Evolutionary conservation across 2,797 vertebrate genomes (phyloP).

Genomic region (Spondyliosoma cantharus): DNA sequence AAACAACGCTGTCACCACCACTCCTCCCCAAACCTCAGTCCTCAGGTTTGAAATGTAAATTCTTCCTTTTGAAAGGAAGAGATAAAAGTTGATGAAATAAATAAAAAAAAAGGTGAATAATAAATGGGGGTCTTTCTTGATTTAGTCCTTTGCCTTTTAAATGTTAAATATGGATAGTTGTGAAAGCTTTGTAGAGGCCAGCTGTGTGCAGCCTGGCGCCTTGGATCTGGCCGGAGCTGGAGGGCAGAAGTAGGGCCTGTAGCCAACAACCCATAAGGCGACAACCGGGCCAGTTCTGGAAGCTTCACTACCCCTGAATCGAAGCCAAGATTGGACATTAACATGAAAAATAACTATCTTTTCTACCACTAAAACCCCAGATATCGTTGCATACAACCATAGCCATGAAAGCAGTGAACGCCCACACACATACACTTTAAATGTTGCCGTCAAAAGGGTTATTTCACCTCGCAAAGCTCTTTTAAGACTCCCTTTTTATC

Average conservation of each 20-base stretch:
- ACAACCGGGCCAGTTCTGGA: conserved; percentile 13
- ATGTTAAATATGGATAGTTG: conserved; percentile 45
- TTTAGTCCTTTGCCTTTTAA: conserved; percentile 56
- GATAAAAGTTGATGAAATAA: conserved; percentile 63
- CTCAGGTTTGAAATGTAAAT: conserved; percentile 76
- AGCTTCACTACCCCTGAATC: neutral
- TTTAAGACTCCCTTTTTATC: conserved; percentile 42
- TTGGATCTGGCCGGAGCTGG: conserved; percentile 25
- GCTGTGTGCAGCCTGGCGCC: conserved; percentile 34
- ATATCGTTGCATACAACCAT: neutral
- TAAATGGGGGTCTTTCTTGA: conserved; percentile 44
- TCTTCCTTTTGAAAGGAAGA: conserved; percentile 57
- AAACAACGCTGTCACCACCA: conserved; percentile 28
- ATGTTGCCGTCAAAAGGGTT: conserved; percentile 17
- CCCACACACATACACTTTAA: conserved; percentile 2
- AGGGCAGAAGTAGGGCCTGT: neutral
- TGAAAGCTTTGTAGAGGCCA: conserved; percentile 49
- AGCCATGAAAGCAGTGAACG: conserved; percentile 16
- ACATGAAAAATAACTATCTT: conserved; percentile 5
- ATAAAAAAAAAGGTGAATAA: conserved; percentile 49
- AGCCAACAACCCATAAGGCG: conserved; percentile 27
- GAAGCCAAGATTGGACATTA: conserved; percentile 1
- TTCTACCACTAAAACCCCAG: conserved; percentile 3
- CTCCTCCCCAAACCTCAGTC: conserved; percentile 10
- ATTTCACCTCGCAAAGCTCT: conserved; percentile 42